Conservation (phyloP, 2,888 invertebrate genomes). For the Chelonus formosanus region DNA sequence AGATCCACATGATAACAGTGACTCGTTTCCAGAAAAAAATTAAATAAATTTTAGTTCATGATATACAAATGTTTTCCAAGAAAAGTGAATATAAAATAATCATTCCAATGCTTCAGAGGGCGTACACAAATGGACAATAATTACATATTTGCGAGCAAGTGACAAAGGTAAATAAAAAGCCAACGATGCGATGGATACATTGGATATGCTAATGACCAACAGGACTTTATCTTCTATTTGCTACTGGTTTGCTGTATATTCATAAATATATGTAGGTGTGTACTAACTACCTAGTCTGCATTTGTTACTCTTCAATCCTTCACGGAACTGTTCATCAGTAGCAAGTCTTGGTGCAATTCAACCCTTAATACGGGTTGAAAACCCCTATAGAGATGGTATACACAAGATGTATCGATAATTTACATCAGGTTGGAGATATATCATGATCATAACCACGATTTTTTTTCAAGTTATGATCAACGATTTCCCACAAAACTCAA, state of each 20-base stretch:
- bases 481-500: too few relatives aligned
- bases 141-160: too few relatives aligned
- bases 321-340: slow-evolving; percentile 30
- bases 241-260: slow-evolving; percentile 40
- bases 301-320: slow-evolving; percentile 15
- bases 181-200: slow-evolving; percentile 1
- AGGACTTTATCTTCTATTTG: slow-evolving; percentile 44
- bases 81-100: too few relatives aligned
- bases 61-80: too few relatives aligned
- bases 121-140: too few relatives aligned
- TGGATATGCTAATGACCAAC: slow-evolving; percentile 42
- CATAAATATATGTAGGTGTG: slow-evolving; percentile 27
- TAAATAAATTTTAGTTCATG: too few relatives aligned
- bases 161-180: too few relatives aligned
- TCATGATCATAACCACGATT: slow-evolving; percentile 52
- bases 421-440: slow-evolving; percentile 49
- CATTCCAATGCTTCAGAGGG: too few relatives aligned
- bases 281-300: too few relatives aligned
- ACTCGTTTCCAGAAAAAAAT: too few relatives aligned
- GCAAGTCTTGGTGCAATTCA: slow-evolving; percentile 1
- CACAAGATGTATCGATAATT: slow-evolving; percentile 53
- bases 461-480: slow-evolving; percentile 50
- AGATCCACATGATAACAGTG: too few relatives aligned
- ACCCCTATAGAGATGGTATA: slow-evolving; percentile 20
- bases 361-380: too few relatives aligned